Evolutionary conservation across 2,888 invertebrate species (phyloP).

Genomic region (Phymatocera aterrima): DNA sequence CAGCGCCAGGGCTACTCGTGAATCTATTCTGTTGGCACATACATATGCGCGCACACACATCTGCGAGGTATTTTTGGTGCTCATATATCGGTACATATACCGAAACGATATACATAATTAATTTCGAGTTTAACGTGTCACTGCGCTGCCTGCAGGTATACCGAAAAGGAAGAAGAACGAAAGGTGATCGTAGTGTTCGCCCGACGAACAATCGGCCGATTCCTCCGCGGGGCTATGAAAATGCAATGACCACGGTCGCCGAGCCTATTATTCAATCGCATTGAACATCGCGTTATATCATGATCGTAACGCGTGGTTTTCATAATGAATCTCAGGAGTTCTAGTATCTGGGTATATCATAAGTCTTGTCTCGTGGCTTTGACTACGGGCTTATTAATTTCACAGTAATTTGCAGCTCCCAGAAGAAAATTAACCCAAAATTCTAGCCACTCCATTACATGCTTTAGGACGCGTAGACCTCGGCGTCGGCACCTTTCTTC

Average conservation of each 20-base stretch:
- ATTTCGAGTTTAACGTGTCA: too few relatives aligned
- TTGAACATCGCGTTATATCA: not conserved
- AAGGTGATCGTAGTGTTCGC: not conserved
- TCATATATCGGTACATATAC: not conserved
- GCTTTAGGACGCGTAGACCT: not conserved
- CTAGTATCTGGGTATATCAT: not conserved
- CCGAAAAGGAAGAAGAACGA: not conserved
- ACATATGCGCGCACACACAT: not conserved
- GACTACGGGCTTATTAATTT: slow-evolving; percentile 9
- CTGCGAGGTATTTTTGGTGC: not conserved
- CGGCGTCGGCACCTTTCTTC: slow-evolving; percentile 28
- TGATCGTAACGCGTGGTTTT: slow-evolving; percentile 19
- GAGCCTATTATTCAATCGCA: not conserved
- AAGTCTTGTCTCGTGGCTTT: not conserved
- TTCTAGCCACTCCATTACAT: slow-evolving; percentile 32
- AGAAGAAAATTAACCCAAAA: slow-evolving; percentile 27
- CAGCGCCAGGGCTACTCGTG: slow-evolving; percentile 20
- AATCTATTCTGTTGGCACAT: slow-evolving; percentile 25
- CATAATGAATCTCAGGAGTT: slow-evolving; percentile 17
- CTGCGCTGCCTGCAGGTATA: not conserved
- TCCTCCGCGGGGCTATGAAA: slow-evolving; percentile 15
- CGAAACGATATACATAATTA: too few relatives aligned
- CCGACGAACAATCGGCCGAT: slow-evolving; percentile 5
- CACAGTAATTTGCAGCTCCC: slow-evolving; percentile 38
- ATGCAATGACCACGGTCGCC: not conserved